phyloP scores from a whole-genome alignment of 2,888 invertebrate species.

The Drosophila subsilvestris region DNA sequence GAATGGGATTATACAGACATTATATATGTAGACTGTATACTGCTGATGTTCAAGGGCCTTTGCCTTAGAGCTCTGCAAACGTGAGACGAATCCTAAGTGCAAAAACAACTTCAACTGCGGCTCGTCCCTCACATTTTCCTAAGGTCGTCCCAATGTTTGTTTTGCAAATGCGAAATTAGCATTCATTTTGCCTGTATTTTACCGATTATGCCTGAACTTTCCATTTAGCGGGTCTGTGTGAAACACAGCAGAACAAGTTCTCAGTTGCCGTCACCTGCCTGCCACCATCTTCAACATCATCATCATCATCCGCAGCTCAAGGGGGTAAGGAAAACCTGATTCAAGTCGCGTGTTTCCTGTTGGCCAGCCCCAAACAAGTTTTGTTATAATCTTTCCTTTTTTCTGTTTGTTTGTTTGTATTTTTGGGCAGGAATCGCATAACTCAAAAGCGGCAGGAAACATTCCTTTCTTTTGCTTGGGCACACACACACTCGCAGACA shows the following conservation, averaged over 20 bases:
- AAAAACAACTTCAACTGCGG: not conserved
- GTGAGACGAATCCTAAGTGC: constrained; percentile 27
- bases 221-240: constrained; percentile 52
- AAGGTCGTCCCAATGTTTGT: constrained; percentile 63
- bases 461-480: constrained; percentile 32
- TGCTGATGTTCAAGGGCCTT: constrained; percentile 39
- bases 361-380: constrained; percentile 61
- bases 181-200: constrained; percentile 14
- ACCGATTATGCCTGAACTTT: constrained; percentile 36
- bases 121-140: constrained; percentile 38
- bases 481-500: constrained; percentile 6
- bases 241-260: constrained; percentile 69
- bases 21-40: constrained; percentile 11
- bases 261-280: constrained; percentile 24
- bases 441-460: constrained; percentile 50
- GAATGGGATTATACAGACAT: constrained; percentile 44
- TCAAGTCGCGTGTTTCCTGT: constrained; percentile 65
- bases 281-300: constrained; percentile 17
- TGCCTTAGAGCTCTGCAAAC: constrained; percentile 14
- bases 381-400: constrained; percentile 16
- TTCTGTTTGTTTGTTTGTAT: not conserved
- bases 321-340: constrained; percentile 58
- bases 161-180: constrained; percentile 43
- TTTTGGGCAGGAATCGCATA: constrained; percentile 47
- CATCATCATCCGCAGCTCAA: constrained; percentile 15